Evolutionary conservation across 2,113 vertebrate species (phyloP).

Genomic region (Anarhynchus alexandrinus): DNA sequence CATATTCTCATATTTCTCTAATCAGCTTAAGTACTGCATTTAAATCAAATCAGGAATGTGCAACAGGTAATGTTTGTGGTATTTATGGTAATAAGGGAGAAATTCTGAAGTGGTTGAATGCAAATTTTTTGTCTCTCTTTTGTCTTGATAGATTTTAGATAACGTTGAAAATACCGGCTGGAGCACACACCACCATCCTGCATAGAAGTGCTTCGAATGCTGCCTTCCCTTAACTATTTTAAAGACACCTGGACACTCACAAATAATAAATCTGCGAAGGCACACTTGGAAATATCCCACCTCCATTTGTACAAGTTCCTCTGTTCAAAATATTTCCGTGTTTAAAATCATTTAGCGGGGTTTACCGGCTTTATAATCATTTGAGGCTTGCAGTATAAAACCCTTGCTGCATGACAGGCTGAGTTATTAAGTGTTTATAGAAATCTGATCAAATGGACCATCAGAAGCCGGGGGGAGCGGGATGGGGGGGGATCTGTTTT

Average conservation of each 20-base stretch:
- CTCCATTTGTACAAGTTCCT: not conserved
- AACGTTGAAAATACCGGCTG: not conserved
- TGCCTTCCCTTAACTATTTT: not conserved
- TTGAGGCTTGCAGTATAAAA: not conserved
- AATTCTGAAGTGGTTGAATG: constrained; percentile 54
- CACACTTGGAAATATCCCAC: not conserved
- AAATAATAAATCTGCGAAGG: not conserved
- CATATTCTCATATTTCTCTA: constrained; percentile 32
- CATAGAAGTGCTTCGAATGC: not conserved
- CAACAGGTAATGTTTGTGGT: constrained; percentile 62
- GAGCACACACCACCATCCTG: not conserved
- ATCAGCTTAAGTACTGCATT: constrained; percentile 65
- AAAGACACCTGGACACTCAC: not conserved
- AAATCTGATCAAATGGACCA: constrained; percentile 32
- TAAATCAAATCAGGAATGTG: constrained; percentile 64
- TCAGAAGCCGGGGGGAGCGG: not conserved
- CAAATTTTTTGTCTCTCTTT: constrained; percentile 47
- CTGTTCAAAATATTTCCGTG: not conserved
- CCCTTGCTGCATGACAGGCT: not conserved
- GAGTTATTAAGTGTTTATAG: constrained; percentile 39
- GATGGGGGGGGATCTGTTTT: not conserved
- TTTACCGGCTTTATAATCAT: constrained; percentile 35
- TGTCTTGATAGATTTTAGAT: constrained; percentile 34
- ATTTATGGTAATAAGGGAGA: constrained; percentile 65
- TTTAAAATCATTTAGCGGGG: not conserved